Percentiles rank a stretch among this genome's conserved stretches.
These are phyloP conservation scores for Conchocele bisecta DNA, from an alignment of 2,888 invertebrate species.

Conservation along the genomic window DNA sequence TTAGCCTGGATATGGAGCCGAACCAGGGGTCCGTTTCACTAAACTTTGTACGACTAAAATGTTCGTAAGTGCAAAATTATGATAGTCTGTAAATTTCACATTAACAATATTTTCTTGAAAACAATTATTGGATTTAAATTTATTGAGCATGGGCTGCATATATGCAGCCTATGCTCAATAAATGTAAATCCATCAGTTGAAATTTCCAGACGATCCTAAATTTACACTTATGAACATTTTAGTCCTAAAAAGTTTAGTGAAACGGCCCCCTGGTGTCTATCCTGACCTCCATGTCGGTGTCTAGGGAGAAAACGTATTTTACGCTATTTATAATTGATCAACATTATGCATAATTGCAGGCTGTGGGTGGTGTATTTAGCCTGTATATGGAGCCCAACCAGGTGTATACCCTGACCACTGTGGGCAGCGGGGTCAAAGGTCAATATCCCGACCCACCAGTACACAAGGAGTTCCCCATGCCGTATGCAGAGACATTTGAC, in stretches of 20 bases:
- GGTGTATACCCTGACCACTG: constrained; percentile 79
- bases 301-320: neutral
- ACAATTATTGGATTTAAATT: too few species aligned
- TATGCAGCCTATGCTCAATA: too few species aligned
- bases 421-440: constrained; percentile 70
- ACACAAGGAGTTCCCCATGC: constrained; percentile 73
- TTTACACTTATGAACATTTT: neutral
- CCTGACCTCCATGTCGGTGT: neutral
- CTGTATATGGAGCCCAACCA: constrained; percentile 70
- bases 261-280: neutral
- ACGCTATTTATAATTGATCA: neutral
- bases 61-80: too few species aligned
- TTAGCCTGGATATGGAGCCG: too few species aligned
- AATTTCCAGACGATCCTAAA: neutral
- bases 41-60: too few species aligned
- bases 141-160: too few species aligned
- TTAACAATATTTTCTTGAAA: too few species aligned
- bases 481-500: constrained; percentile 79
- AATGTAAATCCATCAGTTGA: too few species aligned
- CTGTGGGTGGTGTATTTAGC: constrained; percentile 59
- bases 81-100: too few species aligned
- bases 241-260: neutral
- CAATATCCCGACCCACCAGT: constrained; percentile 62
- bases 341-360: constrained; percentile 56
- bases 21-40: too few species aligned